These are phyloP conservation scores for Cromileptes altivelis DNA, from an alignment of 2,113 vertebrate genomes.

Conservation along the genomic window DNA sequence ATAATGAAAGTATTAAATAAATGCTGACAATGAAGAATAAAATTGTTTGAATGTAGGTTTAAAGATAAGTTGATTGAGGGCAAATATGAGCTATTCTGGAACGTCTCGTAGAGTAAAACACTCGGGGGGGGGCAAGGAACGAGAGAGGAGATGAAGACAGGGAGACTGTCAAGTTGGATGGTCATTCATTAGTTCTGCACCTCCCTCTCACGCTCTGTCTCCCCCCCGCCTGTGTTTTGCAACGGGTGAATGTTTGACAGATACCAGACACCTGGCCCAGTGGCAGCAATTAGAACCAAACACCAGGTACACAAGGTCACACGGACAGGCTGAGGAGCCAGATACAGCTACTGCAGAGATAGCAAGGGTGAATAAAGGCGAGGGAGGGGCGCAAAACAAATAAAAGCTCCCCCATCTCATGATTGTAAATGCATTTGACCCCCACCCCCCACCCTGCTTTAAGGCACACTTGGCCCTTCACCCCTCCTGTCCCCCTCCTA, in stretches of 20 bases:
- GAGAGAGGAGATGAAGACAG: constrained; percentile 11
- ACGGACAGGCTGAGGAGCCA: neutral
- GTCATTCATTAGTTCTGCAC: neutral
- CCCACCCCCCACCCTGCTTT: constrained; percentile 66
- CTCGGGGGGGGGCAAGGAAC: neutral
- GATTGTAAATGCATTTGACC: constrained; percentile 70
- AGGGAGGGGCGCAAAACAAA: constrained; percentile 73
- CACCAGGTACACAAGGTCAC: constrained; percentile 38
- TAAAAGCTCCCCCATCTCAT: constrained; percentile 76
- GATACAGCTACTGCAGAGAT: neutral
- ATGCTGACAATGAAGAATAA: constrained; percentile 36
- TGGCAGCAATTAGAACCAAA: constrained; percentile 29
- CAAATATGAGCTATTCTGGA: constrained; percentile 34
- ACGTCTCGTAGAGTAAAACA: neutral
- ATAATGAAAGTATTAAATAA: constrained; percentile 43
- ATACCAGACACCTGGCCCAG: constrained; percentile 29
- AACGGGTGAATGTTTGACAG: neutral
- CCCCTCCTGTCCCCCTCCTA: constrained; percentile 12
- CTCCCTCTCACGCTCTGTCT: neutral
- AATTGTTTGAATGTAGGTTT: constrained; percentile 40
- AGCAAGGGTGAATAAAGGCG: neutral
- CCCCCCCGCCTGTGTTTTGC: neutral
- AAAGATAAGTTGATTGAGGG: constrained; percentile 40
- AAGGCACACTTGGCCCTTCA: constrained; percentile 78
- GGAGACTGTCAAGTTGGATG: constrained; percentile 10